Evolutionary conservation across 2,113 vertebrate species (phyloP).

Genomic region (Trematomus loennbergii): DNA sequence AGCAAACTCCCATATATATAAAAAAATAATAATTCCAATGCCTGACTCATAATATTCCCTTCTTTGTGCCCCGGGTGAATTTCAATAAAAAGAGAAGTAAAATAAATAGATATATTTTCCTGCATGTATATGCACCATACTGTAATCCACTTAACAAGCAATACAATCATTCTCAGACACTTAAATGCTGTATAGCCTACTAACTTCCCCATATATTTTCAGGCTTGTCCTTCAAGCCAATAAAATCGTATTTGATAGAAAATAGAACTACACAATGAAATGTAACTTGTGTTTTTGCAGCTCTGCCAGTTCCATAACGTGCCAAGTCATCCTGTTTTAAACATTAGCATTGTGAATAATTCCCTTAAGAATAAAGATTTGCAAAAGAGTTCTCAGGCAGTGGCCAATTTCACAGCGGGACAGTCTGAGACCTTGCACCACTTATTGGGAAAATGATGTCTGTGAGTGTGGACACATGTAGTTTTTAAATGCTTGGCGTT

Average conservation of each 20-base stretch:
- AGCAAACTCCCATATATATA: too few species aligned
- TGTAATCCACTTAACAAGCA: too few species aligned
- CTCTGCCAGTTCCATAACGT: not conserved
- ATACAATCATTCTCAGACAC: too few species aligned
- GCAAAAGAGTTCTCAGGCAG: not conserved
- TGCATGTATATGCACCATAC: too few species aligned
- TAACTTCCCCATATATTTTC: too few species aligned
- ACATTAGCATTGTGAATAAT: not conserved
- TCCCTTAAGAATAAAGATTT: not conserved
- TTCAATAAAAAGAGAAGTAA: too few species aligned
- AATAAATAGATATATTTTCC: too few species aligned
- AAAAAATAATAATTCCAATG: too few species aligned
- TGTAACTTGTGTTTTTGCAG: not conserved
- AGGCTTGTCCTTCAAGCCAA: too few species aligned
- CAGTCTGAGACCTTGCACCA: not conserved
- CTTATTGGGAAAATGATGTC: not conserved
- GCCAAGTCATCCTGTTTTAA: not conserved
- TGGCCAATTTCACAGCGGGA: not conserved
- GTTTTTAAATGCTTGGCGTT: slow-evolving; percentile 1
- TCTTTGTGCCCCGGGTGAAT: too few species aligned
- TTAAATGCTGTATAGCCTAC: too few species aligned
- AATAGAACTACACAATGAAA: not conserved
- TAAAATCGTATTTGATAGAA: not conserved
- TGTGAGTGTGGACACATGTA: not conserved
- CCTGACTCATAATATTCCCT: too few species aligned